Base-by-base conservation (phyloP, 1,140 invertebrate genomes). In the Cryptotermes secundus region DNA sequence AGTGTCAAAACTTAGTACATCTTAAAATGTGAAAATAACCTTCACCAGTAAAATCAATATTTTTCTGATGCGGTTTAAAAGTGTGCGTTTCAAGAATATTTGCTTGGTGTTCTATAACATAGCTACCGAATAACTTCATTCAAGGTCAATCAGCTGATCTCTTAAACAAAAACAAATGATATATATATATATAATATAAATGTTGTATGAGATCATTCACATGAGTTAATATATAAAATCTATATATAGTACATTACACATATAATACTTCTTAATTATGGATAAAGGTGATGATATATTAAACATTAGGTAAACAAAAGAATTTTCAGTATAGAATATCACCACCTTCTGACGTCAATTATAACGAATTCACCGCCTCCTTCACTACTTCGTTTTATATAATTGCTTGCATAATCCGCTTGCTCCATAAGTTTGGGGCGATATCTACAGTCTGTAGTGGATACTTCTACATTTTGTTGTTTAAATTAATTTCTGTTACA, bases 261-360 rank as follows among this genome's bases (percentile, higher is more conserved):
- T 72, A 72, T 72, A 49, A 22, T 72, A 26, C 26, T 72, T 31
- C 4, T 72, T 72, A 72, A n/a, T 0, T 72, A 72, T 72, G 26
- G 59, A 72, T n/a, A n/a, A n/a, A 10, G 26, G 10, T 26, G n/a
- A 72, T 7, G n/a, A 72, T 31, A n/a, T 72, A 72, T 12, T 72
- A 72, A 72, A 14, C 59, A 72, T 72, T 72, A 72, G n/a, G 59
- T 72, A 72, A 72, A 72, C 59, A 72, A 72, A 72, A 72, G 26
- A 31, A 31, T 0, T 72, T 72, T n/a, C 59, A 72, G 26, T 26
- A 72, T 72, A 72, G 31, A 72, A 72, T 72, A 72, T n/a, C 59
- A 72, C 59, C n/a, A n/a, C 6, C 59, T 72, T 72, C 45, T 72
- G 59, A 72, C 59, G 59, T 72, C 59, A 72, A 72, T 4, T 31